Evolutionary conservation across 1,140 invertebrate genomes (phyloP), one percentile per base, ranked within the genome.

Genomic region (Drosophila teissieri): DNA sequence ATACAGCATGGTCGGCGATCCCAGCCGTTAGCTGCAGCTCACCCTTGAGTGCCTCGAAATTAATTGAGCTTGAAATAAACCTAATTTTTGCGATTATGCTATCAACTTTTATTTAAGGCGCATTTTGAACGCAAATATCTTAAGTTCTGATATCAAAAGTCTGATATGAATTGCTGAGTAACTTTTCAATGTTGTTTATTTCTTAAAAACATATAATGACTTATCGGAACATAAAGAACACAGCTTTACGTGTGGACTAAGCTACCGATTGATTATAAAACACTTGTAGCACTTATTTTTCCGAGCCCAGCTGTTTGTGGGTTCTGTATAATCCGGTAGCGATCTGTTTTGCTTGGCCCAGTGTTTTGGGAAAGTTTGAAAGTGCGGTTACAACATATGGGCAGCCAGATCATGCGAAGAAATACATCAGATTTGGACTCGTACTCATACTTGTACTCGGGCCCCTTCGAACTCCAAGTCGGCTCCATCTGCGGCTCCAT

Each of bases 301-400:
- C n/a, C 60, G 48, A 49, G 27, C 48, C 8, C n/a, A 34, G 46
- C 63, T 64, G 64, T 67, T 15, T 22, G 8, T 8, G 19, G 44
- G 46, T 48, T 65, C 64, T 65, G 42, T n/a, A 42, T 52, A 51
- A 48, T 46, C 49, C 37, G 22, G 12, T 44, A 27, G 60, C 64
- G 11, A 51, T 52, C n/a, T 31, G 19, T 36, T 64, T 46, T 12
- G 55, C 22, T 37, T 55, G 62, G 58, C 17, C 17, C 37, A 24
- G 17, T 39, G 37, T 45, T 67, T 88, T 88, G 61, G 75, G 83
- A 83, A 86, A 86, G 75, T 88, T 88, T 83, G 75, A 75, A 82
- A 86, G 78, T 75, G 80, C 72, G 73, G 48, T 62, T 68, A 49
- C 62, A 80, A 55, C 81, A 85, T 82, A 74, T 78, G 82, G 70